phyloP scores from a whole-genome alignment of 2,797 vertebrate species.

The Sebastes hubbsi region DNA sequence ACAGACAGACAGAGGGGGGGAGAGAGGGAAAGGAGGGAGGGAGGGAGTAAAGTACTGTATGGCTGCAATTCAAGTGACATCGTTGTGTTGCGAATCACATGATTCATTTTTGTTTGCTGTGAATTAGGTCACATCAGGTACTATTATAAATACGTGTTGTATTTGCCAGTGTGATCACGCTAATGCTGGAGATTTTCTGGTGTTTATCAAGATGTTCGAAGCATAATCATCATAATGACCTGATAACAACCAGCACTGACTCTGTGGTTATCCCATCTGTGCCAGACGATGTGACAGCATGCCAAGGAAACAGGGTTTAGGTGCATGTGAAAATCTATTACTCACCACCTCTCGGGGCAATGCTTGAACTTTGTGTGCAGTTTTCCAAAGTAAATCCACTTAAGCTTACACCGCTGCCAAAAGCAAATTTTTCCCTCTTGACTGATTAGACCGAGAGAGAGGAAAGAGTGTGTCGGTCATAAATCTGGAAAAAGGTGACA shows the following conservation, averaged over 20 bases:
- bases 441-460: background rate
- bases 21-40: background rate
- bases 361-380: constrained; percentile 3
- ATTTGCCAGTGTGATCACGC: background rate
- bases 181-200: constrained; percentile 21
- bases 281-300: constrained; percentile 6
- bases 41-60: background rate
- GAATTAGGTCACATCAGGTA: constrained; percentile 2
- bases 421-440: background rate
- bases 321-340: background rate
- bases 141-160: constrained; percentile 19
- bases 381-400: constrained; percentile 19
- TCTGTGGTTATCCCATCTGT: background rate
- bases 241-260: constrained; percentile 6
- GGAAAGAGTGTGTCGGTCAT: background rate
- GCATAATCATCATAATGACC: constrained; percentile 29
- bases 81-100: constrained; percentile 5
- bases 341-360: background rate
- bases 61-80: constrained; percentile 31
- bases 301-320: background rate
- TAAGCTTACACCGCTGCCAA: background rate
- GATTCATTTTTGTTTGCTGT: constrained; percentile 1
- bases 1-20: constrained; percentile 24
- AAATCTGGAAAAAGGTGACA: background rate
- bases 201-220: constrained; percentile 34